These are phyloP conservation scores for Zaprionus capensis DNA, from an alignment of 1,140 invertebrate species.

Conservation along the genomic window DNA sequence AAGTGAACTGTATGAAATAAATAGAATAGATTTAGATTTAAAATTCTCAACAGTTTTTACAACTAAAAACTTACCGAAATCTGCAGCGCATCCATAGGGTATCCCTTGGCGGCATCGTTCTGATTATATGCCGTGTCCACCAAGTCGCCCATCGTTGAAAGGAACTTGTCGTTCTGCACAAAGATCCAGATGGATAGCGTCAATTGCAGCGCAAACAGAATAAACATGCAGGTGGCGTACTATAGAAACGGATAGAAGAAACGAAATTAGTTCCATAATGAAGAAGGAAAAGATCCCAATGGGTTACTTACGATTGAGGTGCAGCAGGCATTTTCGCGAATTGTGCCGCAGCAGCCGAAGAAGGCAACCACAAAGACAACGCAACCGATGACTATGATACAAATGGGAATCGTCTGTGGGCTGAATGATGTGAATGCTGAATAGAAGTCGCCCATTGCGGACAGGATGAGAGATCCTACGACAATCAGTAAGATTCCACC, in stretches of 20 bases:
- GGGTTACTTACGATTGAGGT: conserved; percentile 88
- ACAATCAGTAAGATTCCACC: conserved; percentile 87
- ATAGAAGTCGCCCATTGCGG: conserved; percentile 85
- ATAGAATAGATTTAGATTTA: background rate
- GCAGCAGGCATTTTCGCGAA: conserved; percentile 92
- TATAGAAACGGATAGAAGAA: conserved; percentile 59
- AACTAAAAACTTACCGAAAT: conserved; percentile 59
- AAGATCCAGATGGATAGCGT: conserved; percentile 87
- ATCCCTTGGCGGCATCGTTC: conserved; percentile 54
- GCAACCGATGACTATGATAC: conserved; percentile 89
- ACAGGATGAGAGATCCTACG: conserved; percentile 86
- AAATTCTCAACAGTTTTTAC: too few species aligned
- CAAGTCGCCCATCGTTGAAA: conserved; percentile 82
- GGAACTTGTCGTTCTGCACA: conserved; percentile 84
- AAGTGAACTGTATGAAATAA: conserved; percentile 85
- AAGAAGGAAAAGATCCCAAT: background rate
- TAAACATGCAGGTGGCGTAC: conserved; percentile 88
- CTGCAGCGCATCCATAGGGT: conserved; percentile 71
- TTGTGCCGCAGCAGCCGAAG: conserved; percentile 93
- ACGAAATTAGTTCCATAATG: background rate
- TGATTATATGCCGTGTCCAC: conserved; percentile 79
- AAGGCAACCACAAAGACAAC: conserved; percentile 91
- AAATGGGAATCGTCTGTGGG: conserved; percentile 86
- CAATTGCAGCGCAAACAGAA: conserved; percentile 88
- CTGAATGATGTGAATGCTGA: conserved; percentile 84